phyloP scores from a whole-genome alignment of 2,888 invertebrate species.

The Orthonychiurus folsomi region DNA sequence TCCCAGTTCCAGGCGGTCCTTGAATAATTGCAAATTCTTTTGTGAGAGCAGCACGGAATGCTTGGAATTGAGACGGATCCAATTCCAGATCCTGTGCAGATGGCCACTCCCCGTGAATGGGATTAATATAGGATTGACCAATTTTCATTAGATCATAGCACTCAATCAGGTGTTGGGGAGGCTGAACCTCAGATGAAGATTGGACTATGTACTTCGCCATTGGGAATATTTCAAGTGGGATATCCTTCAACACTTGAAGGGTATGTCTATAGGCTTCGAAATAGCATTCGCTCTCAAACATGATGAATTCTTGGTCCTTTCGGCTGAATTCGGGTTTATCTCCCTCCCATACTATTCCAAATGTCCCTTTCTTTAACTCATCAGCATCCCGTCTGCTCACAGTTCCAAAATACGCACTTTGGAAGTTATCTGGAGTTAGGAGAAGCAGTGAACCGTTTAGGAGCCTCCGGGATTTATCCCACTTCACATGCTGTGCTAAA shows the following conservation, averaged over 20 bases:
- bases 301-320: constrained; percentile 47
- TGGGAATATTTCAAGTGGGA: constrained; percentile 53
- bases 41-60: constrained; percentile 59
- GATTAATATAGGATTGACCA: constrained; percentile 11
- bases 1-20: constrained; percentile 53
- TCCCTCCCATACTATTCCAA: constrained; percentile 35
- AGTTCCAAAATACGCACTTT: constrained; percentile 44
- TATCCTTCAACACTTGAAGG: constrained; percentile 48
- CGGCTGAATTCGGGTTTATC: constrained; percentile 14
- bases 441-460: constrained; percentile 46
- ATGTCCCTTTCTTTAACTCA: constrained; percentile 35
- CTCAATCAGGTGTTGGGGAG: constrained; percentile 45
- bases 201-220: constrained; percentile 60
- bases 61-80: constrained; percentile 58
- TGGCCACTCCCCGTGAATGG: constrained; percentile 47
- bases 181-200: constrained; percentile 42
- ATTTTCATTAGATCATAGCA: constrained; percentile 18
- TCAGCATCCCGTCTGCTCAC: constrained; percentile 41
- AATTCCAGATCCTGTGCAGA: constrained; percentile 47
- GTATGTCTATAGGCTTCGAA: constrained; percentile 61
- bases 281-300: constrained; percentile 69
- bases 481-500: constrained; percentile 41
- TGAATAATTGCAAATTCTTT: constrained; percentile 68
- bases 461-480: constrained; percentile 44
- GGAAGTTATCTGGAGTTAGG: constrained; percentile 46